These are phyloP conservation scores for Junco hyemalis DNA, from an alignment of 2,113 vertebrate genomes.

Conservation along the genomic window DNA sequence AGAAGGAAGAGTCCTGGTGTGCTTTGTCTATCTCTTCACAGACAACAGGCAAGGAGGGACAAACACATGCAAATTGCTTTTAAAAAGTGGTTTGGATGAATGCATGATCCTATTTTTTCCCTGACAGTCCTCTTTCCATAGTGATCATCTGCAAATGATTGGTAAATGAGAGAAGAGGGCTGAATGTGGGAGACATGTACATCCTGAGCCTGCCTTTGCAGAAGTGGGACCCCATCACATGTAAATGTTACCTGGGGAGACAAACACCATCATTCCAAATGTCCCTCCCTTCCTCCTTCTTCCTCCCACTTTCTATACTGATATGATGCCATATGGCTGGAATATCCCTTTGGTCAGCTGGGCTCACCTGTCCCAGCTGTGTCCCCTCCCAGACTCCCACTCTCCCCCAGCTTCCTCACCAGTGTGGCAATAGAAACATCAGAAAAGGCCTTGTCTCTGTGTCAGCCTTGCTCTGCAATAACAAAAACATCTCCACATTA, in stretches of 20 bases:
- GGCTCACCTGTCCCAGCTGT: neutral
- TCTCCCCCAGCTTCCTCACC: fast-evolving
- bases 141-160: neutral
- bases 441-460: neutral
- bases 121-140: neutral
- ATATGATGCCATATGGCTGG: neutral
- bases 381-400: neutral
- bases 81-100: neutral
- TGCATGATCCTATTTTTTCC: neutral
- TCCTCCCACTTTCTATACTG: neutral
- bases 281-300: fast-evolving
- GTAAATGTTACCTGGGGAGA: neutral
- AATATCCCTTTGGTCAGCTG: neutral
- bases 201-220: fast-evolving
- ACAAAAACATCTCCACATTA: fast-evolving
- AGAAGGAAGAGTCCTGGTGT: neutral
- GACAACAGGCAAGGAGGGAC: neutral
- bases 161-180: neutral
- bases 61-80: neutral
- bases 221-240: neutral
- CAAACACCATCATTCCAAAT: fast-evolving
- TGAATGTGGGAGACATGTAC: fast-evolving
- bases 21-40: neutral
- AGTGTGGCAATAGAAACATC: fast-evolving
- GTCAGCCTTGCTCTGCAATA: neutral